These are phyloP conservation scores for Tetrapedia diversipes DNA, from an alignment of 2,888 invertebrate genomes.

Conservation along the genomic window DNA sequence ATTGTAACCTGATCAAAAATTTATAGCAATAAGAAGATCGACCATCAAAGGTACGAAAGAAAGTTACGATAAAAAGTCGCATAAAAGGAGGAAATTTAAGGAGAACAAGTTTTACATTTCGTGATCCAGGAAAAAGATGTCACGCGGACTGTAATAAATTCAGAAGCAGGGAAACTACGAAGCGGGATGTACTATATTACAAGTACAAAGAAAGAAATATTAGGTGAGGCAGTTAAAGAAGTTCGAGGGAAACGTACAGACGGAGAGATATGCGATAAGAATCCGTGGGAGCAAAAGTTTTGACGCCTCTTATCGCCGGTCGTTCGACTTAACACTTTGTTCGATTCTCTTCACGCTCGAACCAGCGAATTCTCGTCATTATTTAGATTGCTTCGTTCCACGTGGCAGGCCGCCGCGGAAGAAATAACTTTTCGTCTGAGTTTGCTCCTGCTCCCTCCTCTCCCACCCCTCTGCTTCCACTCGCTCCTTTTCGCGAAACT, in stretches of 20 bases:
- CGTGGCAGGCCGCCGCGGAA: conserved; percentile 1
- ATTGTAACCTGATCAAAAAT: too few species aligned
- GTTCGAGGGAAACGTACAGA: neutral
- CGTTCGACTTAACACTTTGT: conserved; percentile 17
- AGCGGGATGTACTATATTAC: neutral
- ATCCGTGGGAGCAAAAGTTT: neutral
- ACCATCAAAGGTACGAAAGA: too few species aligned
- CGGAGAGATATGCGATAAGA: neutral
- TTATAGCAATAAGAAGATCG: too few species aligned
- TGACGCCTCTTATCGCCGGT: conserved; percentile 19
- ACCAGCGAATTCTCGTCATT: conserved; percentile 4
- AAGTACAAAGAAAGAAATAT: neutral
- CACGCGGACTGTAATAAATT: neutral
- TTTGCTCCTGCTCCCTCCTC: too few species aligned
- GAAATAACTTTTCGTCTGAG: conserved; percentile 24
- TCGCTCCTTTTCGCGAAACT: conserved; percentile 11
- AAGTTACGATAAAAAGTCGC: too few species aligned
- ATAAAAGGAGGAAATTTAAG: too few species aligned
- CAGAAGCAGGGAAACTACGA: neutral
- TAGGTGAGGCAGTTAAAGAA: neutral
- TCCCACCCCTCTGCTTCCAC: too few species aligned
- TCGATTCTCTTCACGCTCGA: neutral
- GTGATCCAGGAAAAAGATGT: neutral
- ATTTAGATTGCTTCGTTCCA: conserved; percentile 10
- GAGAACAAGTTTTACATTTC: neutral